phyloP scores from a whole-genome alignment of 1,140 invertebrate species.

The Brachionus paranguensis region DNA sequence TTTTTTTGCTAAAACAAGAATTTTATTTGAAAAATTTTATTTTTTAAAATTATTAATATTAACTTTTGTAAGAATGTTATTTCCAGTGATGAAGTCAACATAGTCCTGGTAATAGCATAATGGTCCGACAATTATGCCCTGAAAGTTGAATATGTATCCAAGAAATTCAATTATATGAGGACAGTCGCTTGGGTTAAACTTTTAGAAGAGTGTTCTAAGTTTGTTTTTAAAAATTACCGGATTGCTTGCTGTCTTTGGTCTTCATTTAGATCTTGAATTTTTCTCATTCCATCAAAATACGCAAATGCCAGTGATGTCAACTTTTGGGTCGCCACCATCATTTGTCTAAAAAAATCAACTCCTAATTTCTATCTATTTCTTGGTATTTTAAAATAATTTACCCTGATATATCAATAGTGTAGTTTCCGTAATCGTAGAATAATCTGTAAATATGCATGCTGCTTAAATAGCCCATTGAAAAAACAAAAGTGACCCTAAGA shows the following conservation, averaged over 20 bases:
- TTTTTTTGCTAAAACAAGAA: not conserved
- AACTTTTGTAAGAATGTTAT: conserved; percentile 20
- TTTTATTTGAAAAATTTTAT: not conserved
- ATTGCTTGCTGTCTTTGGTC: conserved; percentile 1
- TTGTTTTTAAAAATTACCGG: not conserved
- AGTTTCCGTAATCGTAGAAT: conserved; percentile 77
- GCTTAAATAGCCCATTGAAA: conserved; percentile 72
- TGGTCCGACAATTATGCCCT: conserved; percentile 41
- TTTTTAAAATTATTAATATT: not conserved
- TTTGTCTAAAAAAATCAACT: conserved; percentile 61
- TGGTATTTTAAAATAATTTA: conserved; percentile 42
- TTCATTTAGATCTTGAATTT: conserved; percentile 6
- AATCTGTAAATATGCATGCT: conserved; percentile 76
- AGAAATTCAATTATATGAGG: conserved; percentile 40
- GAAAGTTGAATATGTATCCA: conserved; percentile 41
- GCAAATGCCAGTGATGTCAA: conserved; percentile 84
- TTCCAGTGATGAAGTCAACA: conserved; percentile 37
- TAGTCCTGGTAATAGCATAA: conserved; percentile 41
- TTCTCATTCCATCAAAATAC: conserved; percentile 70
- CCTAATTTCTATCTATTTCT: too few relatives aligned
- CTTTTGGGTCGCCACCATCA: conserved; percentile 96
- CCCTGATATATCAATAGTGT: conserved; percentile 86
- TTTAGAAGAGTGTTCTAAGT: not conserved
- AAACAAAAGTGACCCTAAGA: conserved; percentile 47
- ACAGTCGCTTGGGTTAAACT: not conserved